Conservation (phyloP, 1,140 invertebrate species). For the Lanistes nyassanus region DNA sequence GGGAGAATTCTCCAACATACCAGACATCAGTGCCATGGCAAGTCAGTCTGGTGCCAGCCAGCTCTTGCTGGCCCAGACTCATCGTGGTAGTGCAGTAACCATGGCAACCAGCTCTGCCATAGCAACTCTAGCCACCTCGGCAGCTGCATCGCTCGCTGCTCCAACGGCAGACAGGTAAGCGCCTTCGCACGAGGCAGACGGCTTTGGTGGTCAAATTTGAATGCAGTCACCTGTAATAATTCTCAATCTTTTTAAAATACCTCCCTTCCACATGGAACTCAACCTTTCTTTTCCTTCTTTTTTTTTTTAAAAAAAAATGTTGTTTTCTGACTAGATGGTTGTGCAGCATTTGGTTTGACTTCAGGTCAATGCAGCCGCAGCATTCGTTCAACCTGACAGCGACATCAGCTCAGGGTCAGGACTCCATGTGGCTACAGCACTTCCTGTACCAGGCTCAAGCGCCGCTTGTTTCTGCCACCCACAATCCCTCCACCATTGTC, state of each 20-base stretch:
- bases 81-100: constrained; percentile 6
- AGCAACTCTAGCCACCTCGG: background rate
- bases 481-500: constrained; percentile 1
- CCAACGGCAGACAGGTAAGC: constrained; percentile 15
- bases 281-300: too few species aligned
- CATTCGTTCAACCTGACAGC: constrained; percentile 21
- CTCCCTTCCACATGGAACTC: too few species aligned
- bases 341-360: background rate
- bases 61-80: constrained; percentile 29
- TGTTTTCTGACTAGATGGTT: background rate
- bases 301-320: background rate
- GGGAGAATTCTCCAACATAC: constrained; percentile 5
- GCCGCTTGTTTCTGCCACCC: constrained; percentile 1
- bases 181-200: background rate
- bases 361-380: background rate
- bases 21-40: constrained; percentile 13
- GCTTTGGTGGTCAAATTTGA: background rate
- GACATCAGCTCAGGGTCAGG: constrained; percentile 5
- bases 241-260: constrained; percentile 2
- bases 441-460: constrained; percentile 21
- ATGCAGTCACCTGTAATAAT: background rate
- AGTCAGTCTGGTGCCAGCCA: constrained; percentile 12
- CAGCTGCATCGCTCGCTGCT: constrained; percentile 8
- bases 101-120: background rate
- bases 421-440: constrained; percentile 18